Conservation (phyloP, 2,888 invertebrate species). For the Deilephila porcellus region DNA sequence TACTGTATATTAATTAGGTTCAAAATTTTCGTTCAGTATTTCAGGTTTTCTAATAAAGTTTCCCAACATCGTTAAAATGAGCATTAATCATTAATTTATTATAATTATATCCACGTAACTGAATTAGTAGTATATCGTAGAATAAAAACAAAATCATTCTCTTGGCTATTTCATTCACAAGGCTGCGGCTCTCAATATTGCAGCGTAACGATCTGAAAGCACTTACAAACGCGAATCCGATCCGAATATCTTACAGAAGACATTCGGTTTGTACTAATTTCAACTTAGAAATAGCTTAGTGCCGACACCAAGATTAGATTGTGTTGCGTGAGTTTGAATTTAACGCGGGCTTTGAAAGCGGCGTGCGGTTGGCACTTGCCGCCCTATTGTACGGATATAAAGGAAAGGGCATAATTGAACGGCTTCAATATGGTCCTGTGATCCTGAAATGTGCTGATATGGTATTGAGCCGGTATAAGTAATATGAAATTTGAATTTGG, state of each 20-base stretch:
- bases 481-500: too few species aligned
- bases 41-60: too few species aligned
- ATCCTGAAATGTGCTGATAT: not conserved
- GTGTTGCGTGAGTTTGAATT: constrained; percentile 19
- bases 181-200: not conserved
- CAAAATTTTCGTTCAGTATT: too few species aligned
- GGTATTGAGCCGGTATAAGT: too few species aligned
- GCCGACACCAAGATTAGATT: constrained; percentile 24
- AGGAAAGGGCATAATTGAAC: not conserved
- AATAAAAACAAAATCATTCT: too few species aligned
- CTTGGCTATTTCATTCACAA: too few species aligned
- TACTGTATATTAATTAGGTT: too few species aligned
- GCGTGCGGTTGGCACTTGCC: not conserved
- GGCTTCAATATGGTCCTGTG: not conserved
- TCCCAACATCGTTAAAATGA: too few species aligned
- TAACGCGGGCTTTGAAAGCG: not conserved
- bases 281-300: constrained; percentile 26
- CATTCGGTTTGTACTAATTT: constrained; percentile 23
- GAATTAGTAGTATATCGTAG: too few species aligned
- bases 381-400: constrained; percentile 1
- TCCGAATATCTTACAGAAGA: constrained; percentile 21
- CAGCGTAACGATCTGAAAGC: not conserved
- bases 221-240: constrained; percentile 3
- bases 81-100: too few species aligned
- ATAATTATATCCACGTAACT: too few species aligned